phyloP scores from a whole-genome alignment of 2,888 invertebrate genomes.

The Exephanes ischioxanthus region DNA sequence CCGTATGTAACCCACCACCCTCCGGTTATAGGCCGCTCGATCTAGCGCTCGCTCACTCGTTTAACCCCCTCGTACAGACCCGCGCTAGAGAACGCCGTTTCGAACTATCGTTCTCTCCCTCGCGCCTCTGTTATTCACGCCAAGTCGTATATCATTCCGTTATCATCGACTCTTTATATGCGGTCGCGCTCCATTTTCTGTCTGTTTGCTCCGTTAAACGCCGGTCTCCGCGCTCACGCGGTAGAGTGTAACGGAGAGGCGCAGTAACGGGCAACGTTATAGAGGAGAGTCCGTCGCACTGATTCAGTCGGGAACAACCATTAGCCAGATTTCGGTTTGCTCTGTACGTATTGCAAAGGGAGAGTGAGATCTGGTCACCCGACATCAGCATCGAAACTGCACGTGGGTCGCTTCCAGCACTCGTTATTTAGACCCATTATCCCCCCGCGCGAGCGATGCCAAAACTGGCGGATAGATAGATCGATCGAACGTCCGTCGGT shows the following conservation, averaged over 20 bases:
- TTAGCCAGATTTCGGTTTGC: constrained; percentile 81
- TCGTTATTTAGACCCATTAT: constrained; percentile 65
- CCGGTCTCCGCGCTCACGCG: constrained; percentile 29
- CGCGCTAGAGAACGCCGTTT: constrained; percentile 46
- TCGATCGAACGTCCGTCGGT: constrained; percentile 57
- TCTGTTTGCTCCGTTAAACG: constrained; percentile 84
- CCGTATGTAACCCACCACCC: constrained; percentile 67
- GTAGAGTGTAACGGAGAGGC: constrained; percentile 5
- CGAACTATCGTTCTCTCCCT: constrained; percentile 68
- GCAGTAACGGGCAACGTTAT: neutral
- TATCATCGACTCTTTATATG: constrained; percentile 85
- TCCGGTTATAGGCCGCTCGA: constrained; percentile 59
- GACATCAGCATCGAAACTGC: constrained; percentile 54
- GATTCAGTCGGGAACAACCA: constrained; percentile 81
- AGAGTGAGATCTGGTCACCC: constrained; percentile 18
- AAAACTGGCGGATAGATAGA: constrained; percentile 56
- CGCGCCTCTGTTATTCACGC: constrained; percentile 81
- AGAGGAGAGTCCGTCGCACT: constrained; percentile 70
- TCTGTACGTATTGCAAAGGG: constrained; percentile 27
- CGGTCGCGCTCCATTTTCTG: constrained; percentile 85
- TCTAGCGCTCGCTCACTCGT: constrained; percentile 65
- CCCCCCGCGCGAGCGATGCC: constrained; percentile 37
- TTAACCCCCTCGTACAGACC: constrained; percentile 50
- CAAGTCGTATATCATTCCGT: constrained; percentile 85
- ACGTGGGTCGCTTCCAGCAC: constrained; percentile 48